Percentiles rank a stretch among this genome's conserved stretches.
phyloP scores from a whole-genome alignment of 2,888 invertebrate genomes.

The Hylaea fasciaria region DNA sequence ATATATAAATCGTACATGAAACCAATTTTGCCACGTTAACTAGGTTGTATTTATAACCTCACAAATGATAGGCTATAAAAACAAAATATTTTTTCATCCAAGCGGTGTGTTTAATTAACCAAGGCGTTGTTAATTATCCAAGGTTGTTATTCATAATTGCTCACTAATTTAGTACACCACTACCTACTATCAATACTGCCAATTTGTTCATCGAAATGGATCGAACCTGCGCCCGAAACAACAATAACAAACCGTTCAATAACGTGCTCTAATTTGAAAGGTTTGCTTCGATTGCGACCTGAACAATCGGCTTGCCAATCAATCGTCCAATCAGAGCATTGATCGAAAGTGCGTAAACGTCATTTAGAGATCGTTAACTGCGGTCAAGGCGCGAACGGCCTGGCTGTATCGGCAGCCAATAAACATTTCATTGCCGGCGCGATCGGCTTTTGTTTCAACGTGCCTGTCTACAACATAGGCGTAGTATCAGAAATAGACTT shows the following conservation, averaged over 20 bases:
- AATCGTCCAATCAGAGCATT: conserved; percentile 65
- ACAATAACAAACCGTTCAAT: conserved; percentile 47
- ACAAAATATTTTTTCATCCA: too few relatives aligned
- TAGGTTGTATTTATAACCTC: too few relatives aligned
- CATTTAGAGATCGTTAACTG: conserved; percentile 75
- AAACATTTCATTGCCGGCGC: conserved; percentile 42
- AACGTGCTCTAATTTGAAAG: conserved; percentile 47
- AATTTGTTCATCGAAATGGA: conserved; percentile 5
- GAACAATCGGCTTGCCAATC: conserved; percentile 54
- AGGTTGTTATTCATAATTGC: too few relatives aligned
- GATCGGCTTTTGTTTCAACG: conserved; percentile 52
- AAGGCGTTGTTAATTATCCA: too few relatives aligned
- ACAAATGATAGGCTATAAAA: too few relatives aligned
- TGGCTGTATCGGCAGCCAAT: conserved; percentile 29
- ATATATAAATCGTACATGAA: too few relatives aligned
- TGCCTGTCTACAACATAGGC: conserved; percentile 8
- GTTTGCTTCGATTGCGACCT: conserved; percentile 48
- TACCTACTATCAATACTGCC: neutral
- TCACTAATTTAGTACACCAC: too few relatives aligned
- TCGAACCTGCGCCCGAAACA: conserved; percentile 14
- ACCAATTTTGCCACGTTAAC: too few relatives aligned
- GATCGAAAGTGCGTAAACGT: conserved; percentile 73
- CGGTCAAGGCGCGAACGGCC: conserved; percentile 60
- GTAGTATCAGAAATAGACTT: too few relatives aligned
- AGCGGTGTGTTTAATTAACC: too few relatives aligned